Conservation (phyloP, 2,113 vertebrate species). For the Phylloscopus trochiloides region DNA sequence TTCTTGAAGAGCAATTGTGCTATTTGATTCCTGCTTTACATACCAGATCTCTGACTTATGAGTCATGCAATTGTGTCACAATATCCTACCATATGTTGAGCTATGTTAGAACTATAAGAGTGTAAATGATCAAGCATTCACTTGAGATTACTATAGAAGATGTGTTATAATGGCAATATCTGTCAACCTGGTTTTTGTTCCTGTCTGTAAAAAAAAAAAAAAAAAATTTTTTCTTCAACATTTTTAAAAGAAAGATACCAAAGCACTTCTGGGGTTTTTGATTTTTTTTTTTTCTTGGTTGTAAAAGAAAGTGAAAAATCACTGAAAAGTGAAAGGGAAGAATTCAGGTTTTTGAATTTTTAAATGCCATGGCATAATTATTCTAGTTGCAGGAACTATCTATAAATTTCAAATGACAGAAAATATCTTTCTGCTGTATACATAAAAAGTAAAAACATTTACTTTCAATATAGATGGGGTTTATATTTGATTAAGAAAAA, state of each 20-base stretch:
- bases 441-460: neutral
- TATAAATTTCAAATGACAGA: neutral
- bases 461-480: neutral
- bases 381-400: neutral
- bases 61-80: neutral
- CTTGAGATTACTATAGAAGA: neutral
- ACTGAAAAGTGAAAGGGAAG: neutral
- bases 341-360: neutral
- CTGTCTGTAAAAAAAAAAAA: neutral
- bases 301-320: neutral
- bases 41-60: neutral
- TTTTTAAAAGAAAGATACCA: neutral
- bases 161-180: neutral
- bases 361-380: neutral
- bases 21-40: neutral
- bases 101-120: neutral
- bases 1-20: neutral
- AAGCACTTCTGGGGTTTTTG: neutral
- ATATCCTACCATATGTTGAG: neutral
- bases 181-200: neutral
- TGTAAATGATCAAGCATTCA: neutral
- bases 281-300: neutral
- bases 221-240: fast-evolving
- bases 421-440: neutral
- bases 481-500: neutral